These are phyloP conservation scores for Trypoxylus dichotomus DNA, from an alignment of 1,140 invertebrate genomes.

Conservation along the genomic window DNA sequence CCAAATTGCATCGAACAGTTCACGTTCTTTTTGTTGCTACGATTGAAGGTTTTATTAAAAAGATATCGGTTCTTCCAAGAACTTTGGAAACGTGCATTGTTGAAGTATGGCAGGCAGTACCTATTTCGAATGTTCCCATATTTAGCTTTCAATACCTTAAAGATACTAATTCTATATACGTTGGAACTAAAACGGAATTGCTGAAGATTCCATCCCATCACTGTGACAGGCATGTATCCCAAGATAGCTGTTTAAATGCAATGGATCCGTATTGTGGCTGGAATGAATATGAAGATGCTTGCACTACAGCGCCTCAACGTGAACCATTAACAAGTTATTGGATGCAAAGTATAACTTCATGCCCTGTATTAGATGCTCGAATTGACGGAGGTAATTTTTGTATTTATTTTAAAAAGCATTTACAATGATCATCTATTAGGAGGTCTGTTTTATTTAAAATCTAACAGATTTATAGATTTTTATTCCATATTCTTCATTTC, in stretches of 20 bases:
- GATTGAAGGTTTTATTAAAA: conserved; percentile 73
- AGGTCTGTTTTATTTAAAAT: no score
- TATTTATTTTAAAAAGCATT: neutral
- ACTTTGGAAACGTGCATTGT: conserved; percentile 77
- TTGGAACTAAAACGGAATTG: conserved; percentile 73
- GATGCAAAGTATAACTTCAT: conserved; percentile 71
- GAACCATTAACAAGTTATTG: conserved; percentile 66
- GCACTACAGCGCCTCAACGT: conserved; percentile 66
- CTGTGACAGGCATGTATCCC: conserved; percentile 71
- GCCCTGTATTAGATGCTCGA: conserved; percentile 63
- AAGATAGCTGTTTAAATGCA: conserved; percentile 75
- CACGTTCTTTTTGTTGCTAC: conserved; percentile 82
- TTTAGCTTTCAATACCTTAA: conserved; percentile 77
- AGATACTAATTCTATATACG: conserved; percentile 80
- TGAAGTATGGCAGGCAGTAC: conserved; percentile 79
- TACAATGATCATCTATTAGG: no score
- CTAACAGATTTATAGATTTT: no score
- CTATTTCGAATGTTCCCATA: conserved; percentile 59
- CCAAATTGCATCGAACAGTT: conserved; percentile 65
- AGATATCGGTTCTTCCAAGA: conserved; percentile 73
- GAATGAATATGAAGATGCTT: conserved; percentile 74
- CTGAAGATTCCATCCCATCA: conserved; percentile 75
- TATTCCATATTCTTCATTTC: no score
- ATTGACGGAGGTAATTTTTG: conserved; percentile 60
- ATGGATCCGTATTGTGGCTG: conserved; percentile 95